Evolutionary conservation across 2,888 invertebrate species (phyloP).

Genomic region (Anodontia alba): DNA sequence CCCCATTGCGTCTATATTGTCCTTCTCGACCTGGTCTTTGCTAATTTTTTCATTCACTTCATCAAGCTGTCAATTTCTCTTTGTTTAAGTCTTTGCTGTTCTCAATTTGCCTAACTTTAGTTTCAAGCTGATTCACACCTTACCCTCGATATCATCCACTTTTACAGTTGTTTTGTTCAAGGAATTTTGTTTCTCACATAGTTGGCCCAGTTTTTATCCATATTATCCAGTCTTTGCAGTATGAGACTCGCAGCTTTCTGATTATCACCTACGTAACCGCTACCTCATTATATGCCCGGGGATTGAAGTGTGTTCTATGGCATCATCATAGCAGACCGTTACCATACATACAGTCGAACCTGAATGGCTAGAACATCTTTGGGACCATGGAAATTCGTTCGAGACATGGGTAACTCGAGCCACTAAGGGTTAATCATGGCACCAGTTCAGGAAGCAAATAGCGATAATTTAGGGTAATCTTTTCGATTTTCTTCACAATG

Average conservation of each 20-base stretch:
- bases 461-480: no score
- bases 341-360: no score
- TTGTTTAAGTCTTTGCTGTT: constrained; percentile 1
- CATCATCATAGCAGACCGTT: neutral
- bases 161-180: neutral
- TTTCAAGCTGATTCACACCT: neutral
- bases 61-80: neutral
- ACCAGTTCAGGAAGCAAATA: no score
- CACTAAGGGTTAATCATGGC: no score
- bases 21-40: neutral
- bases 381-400: no score
- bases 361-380: no score
- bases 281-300: neutral
- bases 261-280: neutral
- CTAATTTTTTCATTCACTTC: neutral
- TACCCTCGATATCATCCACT: neutral
- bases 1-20: neutral
- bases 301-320: neutral
- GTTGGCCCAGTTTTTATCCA: constrained; percentile 8
- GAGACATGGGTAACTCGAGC: no score
- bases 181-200: neutral
- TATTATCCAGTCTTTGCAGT: constrained; percentile 8
- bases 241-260: neutral
- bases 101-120: neutral
- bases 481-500: no score